Evolutionary conservation across 2,888 invertebrate genomes (phyloP).

Genomic region (Tenthredo scrophulariae): DNA sequence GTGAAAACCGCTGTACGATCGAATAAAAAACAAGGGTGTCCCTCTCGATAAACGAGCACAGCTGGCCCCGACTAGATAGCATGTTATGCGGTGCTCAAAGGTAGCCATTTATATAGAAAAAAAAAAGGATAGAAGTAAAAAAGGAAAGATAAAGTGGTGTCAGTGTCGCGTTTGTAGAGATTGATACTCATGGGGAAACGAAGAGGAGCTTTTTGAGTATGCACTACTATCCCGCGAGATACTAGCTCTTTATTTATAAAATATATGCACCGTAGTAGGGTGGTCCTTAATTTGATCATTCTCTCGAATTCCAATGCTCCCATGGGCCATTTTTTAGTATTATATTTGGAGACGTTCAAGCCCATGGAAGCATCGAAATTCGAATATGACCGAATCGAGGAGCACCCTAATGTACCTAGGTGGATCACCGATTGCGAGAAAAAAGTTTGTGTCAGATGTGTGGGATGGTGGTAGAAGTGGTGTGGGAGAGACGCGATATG

Average conservation of each 20-base stretch:
- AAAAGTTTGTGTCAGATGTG: background rate
- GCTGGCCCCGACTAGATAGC: conserved; percentile 32
- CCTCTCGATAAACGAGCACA: conserved; percentile 11
- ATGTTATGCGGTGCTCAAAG: conserved; percentile 5
- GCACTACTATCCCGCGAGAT: background rate
- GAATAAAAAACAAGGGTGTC: conserved; percentile 29
- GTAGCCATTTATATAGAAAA: background rate
- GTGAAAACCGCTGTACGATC: conserved; percentile 6
- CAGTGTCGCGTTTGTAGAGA: background rate
- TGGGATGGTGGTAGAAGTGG: background rate
- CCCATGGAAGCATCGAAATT: too few species aligned
- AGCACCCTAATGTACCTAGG: background rate
- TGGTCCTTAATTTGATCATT: too few species aligned
- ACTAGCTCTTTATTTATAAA: background rate
- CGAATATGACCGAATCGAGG: too few species aligned
- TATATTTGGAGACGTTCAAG: too few species aligned
- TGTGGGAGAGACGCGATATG: conserved; percentile 18
- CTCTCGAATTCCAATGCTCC: too few species aligned
- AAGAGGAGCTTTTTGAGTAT: background rate
- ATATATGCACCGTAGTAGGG: background rate
- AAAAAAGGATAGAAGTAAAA: background rate
- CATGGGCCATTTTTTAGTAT: too few species aligned
- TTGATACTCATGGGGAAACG: background rate
- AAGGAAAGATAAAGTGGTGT: background rate
- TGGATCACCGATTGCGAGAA: background rate